A percentile compares a stretch with the other conserved stretches of the same genome.
Evolutionary conservation across 2,888 invertebrate species (phyloP).

Genomic region (Melikaiella ostensackeni): DNA sequence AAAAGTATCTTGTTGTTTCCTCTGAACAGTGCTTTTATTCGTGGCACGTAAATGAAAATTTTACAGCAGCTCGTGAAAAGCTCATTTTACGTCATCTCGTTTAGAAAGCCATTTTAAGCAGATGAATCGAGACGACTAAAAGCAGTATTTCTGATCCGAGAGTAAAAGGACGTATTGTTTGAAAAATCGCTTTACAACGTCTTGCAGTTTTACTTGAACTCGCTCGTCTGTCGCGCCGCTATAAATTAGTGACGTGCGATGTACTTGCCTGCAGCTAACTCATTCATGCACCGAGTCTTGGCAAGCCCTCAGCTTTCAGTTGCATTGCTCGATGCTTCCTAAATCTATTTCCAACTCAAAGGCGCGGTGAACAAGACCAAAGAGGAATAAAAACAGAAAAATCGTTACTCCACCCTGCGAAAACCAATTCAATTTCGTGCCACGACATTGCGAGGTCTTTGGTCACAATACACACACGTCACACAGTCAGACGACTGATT

Average conservation of each 20-base stretch:
- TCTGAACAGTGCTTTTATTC: neutral
- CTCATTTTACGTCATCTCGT: too few relatives aligned
- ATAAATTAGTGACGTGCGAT: conserved; percentile 71
- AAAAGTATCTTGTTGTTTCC: neutral
- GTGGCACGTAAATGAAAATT: neutral
- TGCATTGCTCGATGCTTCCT: conserved; percentile 68
- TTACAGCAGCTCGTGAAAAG: neutral
- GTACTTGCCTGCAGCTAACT: conserved; percentile 68
- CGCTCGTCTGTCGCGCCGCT: conserved; percentile 52
- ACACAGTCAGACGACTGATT: conserved; percentile 6
- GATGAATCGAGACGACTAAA: neutral
- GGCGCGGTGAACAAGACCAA: conserved; percentile 51
- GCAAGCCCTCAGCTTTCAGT: conserved; percentile 59
- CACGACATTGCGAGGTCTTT: neutral
- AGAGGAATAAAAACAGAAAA: conserved; percentile 42
- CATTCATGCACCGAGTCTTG: conserved; percentile 74
- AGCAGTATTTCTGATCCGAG: neutral
- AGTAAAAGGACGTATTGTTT: conserved; percentile 21
- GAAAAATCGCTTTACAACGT: conserved; percentile 10
- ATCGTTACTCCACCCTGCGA: conserved; percentile 38
- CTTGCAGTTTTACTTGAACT: conserved; percentile 36
- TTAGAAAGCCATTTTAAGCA: neutral
- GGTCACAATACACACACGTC: neutral
- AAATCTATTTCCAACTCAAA: conserved; percentile 71
- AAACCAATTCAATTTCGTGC: conserved; percentile 36